Base-by-base conservation (phyloP, 2,888 invertebrate genomes). In the Deilephila elpenor region DNA sequence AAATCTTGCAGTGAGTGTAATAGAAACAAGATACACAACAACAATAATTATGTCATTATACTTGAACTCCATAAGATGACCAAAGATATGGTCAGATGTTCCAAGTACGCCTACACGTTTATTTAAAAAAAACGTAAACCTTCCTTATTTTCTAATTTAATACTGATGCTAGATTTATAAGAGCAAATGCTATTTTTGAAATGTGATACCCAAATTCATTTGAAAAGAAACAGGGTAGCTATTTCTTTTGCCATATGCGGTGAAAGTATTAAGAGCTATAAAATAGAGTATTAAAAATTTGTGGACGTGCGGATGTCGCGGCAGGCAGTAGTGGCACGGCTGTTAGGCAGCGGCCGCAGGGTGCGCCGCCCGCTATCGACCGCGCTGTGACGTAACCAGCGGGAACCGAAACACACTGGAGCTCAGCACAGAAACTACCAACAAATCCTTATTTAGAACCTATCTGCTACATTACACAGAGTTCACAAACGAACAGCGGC, bases 281-380 rank as follows among this genome's bases (percentile, higher is more conserved):
- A 80, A 83, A 85, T 85, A 80, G 84, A 84, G 84, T 87, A 86
- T 86, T 86, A 84, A 86, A 86, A 89, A 88, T 37, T 37, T 37
- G 84, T 88, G 81, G 81, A 78, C 83, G 85, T 82, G 84, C 25
- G 64, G 56, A 83, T 79, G 84, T 77, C 73, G 79, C 75, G 78
- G 76, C 76, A 76, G 79, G 77, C 79, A n/a, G 56, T n/a, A 56
- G 56, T 56, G 56, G 64, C 77, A 79, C 79, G 79, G 76, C 53
- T 53, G 53, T 75, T 76, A 83, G 79, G 74, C 75, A 76, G 77
- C 78, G 77, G 85, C 82, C 81, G 83, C 82, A 78, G 85, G 88
- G 89, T 85, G 90, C 84, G 87, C 85, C 83, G 81, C 76, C 73
- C 78, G 79, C 75, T 88, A 89, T 92, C 92, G 92, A 92, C 90